Conservation (phyloP, 2,113 vertebrate species). For the Scopus umbretta region DNA sequence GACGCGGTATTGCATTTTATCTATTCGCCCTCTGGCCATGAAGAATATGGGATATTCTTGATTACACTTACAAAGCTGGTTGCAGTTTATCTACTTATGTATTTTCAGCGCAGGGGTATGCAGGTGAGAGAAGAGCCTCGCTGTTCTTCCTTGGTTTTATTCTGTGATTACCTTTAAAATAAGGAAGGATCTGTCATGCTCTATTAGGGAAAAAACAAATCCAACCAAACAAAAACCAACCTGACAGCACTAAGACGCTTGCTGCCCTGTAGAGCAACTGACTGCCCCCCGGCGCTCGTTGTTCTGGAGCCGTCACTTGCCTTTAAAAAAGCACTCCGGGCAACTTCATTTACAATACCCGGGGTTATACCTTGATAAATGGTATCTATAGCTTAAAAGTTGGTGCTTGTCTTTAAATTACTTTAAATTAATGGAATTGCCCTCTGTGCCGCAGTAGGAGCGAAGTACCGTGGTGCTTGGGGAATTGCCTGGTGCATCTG, state of each 20-base stretch:
- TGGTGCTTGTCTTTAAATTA: not conserved
- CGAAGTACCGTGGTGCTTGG: accelerated
- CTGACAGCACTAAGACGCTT: not conserved
- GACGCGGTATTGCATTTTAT: not conserved
- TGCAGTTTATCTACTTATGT: not conserved
- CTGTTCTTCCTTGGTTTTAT: not conserved
- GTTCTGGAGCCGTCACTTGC: not conserved
- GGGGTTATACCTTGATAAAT: not conserved
- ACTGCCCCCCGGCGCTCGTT: accelerated
- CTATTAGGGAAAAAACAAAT: not conserved
- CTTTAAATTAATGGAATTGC: not conserved
- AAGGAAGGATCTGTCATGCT: not conserved
- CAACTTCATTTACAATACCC: not conserved
- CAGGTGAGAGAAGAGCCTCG: not conserved
- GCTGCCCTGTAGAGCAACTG: not conserved
- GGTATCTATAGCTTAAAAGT: not conserved
- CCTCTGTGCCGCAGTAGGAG: not conserved
- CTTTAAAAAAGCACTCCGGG: not conserved
- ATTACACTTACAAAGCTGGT: accelerated
- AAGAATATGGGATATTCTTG: not conserved
- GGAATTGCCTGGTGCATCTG: not conserved
- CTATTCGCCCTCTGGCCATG: not conserved
- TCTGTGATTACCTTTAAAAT: not conserved
- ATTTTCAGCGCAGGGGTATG: not conserved
- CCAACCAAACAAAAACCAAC: not conserved